Evolutionary conservation across 2,888 invertebrate genomes (phyloP).

Genomic region (Hypercompe scribonia): DNA sequence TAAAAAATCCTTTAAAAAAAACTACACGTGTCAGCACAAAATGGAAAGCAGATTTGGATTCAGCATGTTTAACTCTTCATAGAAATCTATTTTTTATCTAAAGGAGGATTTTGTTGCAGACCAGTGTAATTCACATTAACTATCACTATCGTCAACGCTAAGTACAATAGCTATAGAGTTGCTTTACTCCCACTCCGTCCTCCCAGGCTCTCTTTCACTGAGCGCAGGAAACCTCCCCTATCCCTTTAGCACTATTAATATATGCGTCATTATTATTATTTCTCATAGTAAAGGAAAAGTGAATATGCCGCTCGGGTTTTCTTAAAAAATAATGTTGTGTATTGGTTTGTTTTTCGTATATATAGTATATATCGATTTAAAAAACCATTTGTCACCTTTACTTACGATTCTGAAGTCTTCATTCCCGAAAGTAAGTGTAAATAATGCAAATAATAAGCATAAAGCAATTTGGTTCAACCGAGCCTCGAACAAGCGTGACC

Average conservation of each 20-base stretch:
- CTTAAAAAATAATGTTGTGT: neutral
- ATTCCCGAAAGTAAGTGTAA: neutral
- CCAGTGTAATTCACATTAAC: too few relatives aligned
- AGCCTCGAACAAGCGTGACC: neutral
- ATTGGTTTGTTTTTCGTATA: neutral
- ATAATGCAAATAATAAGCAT: neutral
- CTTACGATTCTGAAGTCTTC: neutral
- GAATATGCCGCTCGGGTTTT: neutral
- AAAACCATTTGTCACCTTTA: neutral
- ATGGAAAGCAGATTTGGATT: too few relatives aligned
- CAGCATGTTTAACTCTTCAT: too few relatives aligned
- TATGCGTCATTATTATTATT: neutral
- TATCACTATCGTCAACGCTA: too few relatives aligned
- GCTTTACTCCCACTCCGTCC: neutral
- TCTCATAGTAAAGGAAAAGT: too few relatives aligned
- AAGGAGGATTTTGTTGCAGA: too few relatives aligned
- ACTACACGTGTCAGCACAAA: too few relatives aligned
- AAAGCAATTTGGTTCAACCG: neutral
- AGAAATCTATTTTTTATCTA: too few relatives aligned
- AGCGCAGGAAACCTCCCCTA: neutral
- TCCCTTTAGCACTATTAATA: neutral
- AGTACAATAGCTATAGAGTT: neutral
- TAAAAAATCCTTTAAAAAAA: too few relatives aligned
- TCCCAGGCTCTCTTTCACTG: too few relatives aligned
- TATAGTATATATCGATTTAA: neutral